These are phyloP conservation scores for Botia kubotai DNA, from an alignment of 2,797 vertebrate species.

Conservation along the genomic window DNA sequence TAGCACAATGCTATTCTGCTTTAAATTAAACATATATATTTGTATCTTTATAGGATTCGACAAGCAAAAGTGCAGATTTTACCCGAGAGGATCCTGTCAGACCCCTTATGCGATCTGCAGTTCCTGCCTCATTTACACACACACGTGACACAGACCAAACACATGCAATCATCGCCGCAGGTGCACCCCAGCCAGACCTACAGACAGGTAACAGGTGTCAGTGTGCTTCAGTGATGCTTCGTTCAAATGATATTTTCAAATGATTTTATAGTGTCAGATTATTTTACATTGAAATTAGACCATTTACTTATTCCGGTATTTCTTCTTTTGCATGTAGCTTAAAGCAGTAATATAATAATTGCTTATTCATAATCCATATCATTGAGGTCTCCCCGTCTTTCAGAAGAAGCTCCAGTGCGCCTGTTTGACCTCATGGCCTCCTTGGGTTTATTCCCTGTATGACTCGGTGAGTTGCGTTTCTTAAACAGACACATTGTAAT, in stretches of 20 bases:
- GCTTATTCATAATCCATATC: neutral
- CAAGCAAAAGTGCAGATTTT: slow-evolving; percentile 97
- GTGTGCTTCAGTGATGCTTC: neutral
- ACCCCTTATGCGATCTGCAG: slow-evolving; percentile 89
- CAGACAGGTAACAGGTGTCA: slow-evolving; percentile 81
- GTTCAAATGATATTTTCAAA: neutral
- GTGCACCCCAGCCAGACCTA: slow-evolving; percentile 84
- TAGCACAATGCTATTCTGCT: neutral
- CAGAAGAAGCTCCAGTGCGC: slow-evolving; percentile 94
- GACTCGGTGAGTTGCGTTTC: slow-evolving; percentile 88
- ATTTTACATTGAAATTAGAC: neutral
- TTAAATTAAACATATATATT: neutral
- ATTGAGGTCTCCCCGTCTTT: slow-evolving; percentile 49
- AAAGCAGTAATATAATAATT: neutral
- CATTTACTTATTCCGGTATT: neutral
- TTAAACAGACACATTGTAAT: neutral
- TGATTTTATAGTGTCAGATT: no score
- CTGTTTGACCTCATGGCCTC: slow-evolving; percentile 94
- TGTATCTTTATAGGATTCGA: slow-evolving; percentile 82
- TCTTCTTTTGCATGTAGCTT: neutral
- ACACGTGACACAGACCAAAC: slow-evolving; percentile 76
- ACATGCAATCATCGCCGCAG: slow-evolving; percentile 76
- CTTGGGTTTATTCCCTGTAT: slow-evolving; percentile 96
- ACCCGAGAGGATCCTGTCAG: slow-evolving; percentile 90
- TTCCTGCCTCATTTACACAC: slow-evolving; percentile 83